Conservation (phyloP, 30 jellyfish, hydroid and myxozoan genomes). For the Hydractinia symbiolongicarpus region DNA sequence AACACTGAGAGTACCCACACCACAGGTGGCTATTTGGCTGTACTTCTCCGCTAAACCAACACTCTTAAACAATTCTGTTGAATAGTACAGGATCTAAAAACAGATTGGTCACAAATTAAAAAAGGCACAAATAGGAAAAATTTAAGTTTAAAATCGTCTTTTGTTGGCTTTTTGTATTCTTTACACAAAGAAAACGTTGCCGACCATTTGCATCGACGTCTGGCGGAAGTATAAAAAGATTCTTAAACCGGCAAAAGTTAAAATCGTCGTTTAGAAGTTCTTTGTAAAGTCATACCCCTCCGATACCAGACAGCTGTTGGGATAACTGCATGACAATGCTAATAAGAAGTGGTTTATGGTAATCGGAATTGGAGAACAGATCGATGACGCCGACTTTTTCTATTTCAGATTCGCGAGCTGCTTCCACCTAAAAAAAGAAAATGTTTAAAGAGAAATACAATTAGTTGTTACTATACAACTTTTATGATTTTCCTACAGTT, state of each 20-base stretch:
- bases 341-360: constrained; percentile 60
- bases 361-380: constrained; percentile 34
- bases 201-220: too few relatives aligned
- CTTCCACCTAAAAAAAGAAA: constrained; percentile 54
- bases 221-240: too few relatives aligned
- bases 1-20: constrained; percentile 91
- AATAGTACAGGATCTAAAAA: constrained; percentile 67
- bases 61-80: constrained; percentile 61
- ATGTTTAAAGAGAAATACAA: not conserved
- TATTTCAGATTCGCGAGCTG: constrained; percentile 39
- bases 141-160: too few relatives aligned
- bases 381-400: constrained; percentile 56
- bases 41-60: constrained; percentile 46
- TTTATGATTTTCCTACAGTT: not conserved
- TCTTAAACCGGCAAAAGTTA: too few relatives aligned
- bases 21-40: constrained; percentile 85
- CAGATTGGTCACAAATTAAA: not conserved
- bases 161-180: too few relatives aligned
- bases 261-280: too few relatives aligned
- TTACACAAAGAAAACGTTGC: too few relatives aligned
- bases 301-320: constrained; percentile 86
- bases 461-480: not conserved
- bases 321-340: constrained; percentile 79
- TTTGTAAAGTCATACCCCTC: constrained; percentile 44
- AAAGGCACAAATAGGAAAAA: too few relatives aligned